A percentile compares a stretch with the other conserved stretches of the same genome.
These are phyloP conservation scores for Cuniculus paca DNA, from an alignment of 2,797 vertebrate species.

Conservation along the genomic window DNA sequence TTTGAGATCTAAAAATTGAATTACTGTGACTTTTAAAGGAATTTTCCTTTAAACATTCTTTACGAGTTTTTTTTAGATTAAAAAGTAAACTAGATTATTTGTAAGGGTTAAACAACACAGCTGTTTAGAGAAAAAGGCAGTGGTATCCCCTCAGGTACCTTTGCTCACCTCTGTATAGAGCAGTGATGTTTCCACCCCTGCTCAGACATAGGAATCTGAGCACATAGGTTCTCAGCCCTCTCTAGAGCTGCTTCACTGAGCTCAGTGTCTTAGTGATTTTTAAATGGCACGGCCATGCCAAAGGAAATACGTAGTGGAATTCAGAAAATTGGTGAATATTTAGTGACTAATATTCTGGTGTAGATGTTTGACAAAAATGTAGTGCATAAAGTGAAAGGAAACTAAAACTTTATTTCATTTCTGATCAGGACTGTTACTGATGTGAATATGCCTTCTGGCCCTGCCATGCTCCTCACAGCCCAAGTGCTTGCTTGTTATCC, in stretches of 20 bases:
- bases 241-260: neutral
- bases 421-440: neutral
- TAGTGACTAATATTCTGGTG: neutral
- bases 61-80: neutral
- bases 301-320: neutral
- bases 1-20: neutral
- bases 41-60: neutral
- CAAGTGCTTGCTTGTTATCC: neutral
- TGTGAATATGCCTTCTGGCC: no score
- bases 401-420: neutral
- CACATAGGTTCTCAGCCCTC: fast-evolving
- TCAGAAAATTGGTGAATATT: neutral
- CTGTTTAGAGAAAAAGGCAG: neutral
- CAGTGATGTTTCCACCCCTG: neutral
- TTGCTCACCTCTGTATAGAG: no score
- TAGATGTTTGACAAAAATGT: neutral
- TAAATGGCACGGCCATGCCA: neutral
- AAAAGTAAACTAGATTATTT: neutral
- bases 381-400: neutral
- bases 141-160: no score
- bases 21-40: neutral
- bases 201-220: no score
- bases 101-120: no score
- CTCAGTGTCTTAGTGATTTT: neutral
- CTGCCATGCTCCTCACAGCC: neutral